Evolutionary conservation across 2,888 invertebrate genomes (phyloP).

Genomic region (Leistus spinibarbis): DNA sequence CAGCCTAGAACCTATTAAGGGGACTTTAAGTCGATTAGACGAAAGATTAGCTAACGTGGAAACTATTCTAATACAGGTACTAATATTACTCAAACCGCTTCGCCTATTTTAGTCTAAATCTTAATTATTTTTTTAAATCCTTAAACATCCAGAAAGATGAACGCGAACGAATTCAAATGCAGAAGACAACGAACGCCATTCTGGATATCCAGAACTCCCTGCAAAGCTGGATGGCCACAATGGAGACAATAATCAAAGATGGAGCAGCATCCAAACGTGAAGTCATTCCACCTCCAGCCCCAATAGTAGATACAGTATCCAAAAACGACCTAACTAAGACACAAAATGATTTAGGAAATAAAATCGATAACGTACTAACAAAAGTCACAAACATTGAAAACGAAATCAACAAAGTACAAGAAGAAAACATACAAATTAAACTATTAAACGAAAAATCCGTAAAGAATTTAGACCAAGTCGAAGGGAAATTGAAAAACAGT

Average conservation of each 20-base stretch:
- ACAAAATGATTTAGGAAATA: constrained; percentile 43
- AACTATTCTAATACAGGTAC: constrained; percentile 73
- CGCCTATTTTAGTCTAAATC: not conserved
- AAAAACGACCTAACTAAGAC: constrained; percentile 33
- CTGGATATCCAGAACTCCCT: constrained; percentile 60
- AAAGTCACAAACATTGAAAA: constrained; percentile 50
- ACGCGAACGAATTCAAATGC: constrained; percentile 66
- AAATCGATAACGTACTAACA: constrained; percentile 49
- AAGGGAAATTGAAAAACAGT: constrained; percentile 58
- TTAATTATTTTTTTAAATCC: not conserved
- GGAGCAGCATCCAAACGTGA: constrained; percentile 42
- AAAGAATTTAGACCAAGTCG: constrained; percentile 57
- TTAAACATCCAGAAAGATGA: constrained; percentile 65
- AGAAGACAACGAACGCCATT: constrained; percentile 66
- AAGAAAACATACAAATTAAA: constrained; percentile 55
- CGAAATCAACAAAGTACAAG: constrained; percentile 51
- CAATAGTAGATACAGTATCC: constrained; percentile 40
- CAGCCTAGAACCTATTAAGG: constrained; percentile 71
- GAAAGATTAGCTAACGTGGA: constrained; percentile 78
- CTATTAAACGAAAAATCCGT: constrained; percentile 58
- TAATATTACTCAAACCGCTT: constrained; percentile 35
- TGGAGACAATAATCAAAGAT: constrained; percentile 55
- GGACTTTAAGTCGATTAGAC: constrained; percentile 72
- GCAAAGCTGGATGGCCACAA: constrained; percentile 57
- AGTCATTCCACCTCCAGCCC: constrained; percentile 33